phyloP scores from a whole-genome alignment of 2,113 vertebrate species.

The Hemichromis elongatus region DNA sequence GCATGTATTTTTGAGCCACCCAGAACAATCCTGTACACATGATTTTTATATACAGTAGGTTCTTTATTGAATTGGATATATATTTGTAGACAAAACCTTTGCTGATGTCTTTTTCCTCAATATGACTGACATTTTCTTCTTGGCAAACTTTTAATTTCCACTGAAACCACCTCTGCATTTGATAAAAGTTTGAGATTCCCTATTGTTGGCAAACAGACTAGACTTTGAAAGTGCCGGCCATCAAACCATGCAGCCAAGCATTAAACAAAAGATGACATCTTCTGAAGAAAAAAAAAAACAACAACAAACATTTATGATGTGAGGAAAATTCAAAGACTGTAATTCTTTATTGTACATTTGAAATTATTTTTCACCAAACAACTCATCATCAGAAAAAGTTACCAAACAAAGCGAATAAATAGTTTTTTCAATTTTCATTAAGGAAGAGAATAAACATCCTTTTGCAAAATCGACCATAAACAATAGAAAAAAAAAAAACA shows the following conservation, averaged over 20 bases:
- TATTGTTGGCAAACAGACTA: background rate
- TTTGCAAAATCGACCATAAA: conserved; percentile 57
- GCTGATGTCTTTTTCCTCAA: background rate
- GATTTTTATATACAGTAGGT: background rate
- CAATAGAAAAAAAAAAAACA: conserved; percentile 32
- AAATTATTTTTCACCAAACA: conserved; percentile 50
- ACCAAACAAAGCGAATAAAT: conserved; percentile 44
- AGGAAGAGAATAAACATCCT: conserved; percentile 47
- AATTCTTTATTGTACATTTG: conserved; percentile 36
- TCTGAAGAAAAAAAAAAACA: background rate
- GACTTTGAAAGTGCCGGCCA: conserved; percentile 7
- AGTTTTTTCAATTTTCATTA: conserved; percentile 41
- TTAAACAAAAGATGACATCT: conserved; percentile 53
- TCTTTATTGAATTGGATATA: background rate
- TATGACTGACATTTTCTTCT: background rate
- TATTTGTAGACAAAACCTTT: background rate
- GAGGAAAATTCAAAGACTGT: conserved; percentile 40
- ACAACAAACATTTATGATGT: conserved; percentile 6
- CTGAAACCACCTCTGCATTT: background rate
- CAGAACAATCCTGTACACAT: background rate
- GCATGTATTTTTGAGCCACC: background rate
- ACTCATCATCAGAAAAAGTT: conserved; percentile 14
- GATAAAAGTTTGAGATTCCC: background rate
- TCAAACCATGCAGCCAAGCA: conserved; percentile 54
- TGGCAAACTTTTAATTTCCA: conserved; percentile 2